phyloP scores from a whole-genome alignment of 2,797 vertebrate species.

The Darevskia mixta region DNA sequence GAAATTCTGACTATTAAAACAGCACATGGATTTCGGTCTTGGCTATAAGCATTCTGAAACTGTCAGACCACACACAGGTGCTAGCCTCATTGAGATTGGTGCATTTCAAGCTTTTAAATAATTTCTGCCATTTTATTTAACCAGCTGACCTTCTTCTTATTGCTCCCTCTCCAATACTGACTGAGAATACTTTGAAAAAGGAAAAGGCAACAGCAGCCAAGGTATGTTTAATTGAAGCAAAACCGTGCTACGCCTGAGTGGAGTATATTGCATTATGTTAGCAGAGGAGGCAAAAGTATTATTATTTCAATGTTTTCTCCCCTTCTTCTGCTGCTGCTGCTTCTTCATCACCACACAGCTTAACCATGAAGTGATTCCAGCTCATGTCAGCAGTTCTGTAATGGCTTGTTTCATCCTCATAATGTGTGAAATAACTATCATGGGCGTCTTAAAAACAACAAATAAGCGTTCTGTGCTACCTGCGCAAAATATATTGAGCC shows the following conservation, averaged over 20 bases:
- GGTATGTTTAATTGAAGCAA: background rate
- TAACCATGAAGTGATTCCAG: background rate
- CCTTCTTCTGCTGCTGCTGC: background rate
- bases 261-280: background rate
- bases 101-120: background rate
- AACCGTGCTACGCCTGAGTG: background rate
- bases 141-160: background rate
- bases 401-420: background rate
- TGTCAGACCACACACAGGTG: background rate
- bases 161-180: background rate
- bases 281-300: background rate
- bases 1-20: background rate
- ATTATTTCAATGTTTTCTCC: background rate
- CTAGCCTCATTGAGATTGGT: too few relatives aligned
- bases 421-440: background rate
- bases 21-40: background rate
- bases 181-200: background rate
- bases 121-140: too few relatives aligned
- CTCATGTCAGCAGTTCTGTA: too few relatives aligned
- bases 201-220: too few relatives aligned
- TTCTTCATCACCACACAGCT: background rate
- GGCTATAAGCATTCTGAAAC: background rate
- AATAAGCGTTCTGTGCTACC: too few relatives aligned
- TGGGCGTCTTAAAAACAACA: background rate
- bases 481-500: background rate